A percentile compares a stretch with the other conserved stretches of the same genome.
These are phyloP conservation scores for Bungarus multicinctus DNA, from an alignment of 2,113 vertebrate species.

Conservation along the genomic window DNA sequence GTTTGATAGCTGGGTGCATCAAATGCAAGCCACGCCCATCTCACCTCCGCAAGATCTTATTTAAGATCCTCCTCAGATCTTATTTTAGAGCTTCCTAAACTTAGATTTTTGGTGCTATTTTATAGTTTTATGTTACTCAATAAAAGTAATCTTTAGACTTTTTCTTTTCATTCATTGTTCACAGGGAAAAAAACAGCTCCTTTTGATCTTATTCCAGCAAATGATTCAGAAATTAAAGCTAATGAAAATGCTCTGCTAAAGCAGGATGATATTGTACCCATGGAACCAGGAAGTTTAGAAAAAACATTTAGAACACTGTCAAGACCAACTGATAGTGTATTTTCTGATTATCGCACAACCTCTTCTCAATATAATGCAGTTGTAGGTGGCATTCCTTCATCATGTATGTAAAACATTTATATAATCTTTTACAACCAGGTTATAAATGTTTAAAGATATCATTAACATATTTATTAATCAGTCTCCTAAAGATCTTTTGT, in stretches of 20 bases:
- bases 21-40: too few relatives aligned
- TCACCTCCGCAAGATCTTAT: background rate
- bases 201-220: constrained; percentile 2
- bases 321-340: constrained; percentile 47
- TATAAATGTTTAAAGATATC: background rate
- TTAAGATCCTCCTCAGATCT: background rate
- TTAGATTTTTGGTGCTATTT: background rate
- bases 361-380: constrained; percentile 74
- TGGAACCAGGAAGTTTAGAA: constrained; percentile 63
- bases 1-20: too few relatives aligned
- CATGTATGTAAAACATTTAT: constrained; percentile 65
- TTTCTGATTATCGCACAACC: constrained; percentile 70
- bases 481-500: background rate
- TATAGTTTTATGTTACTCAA: background rate
- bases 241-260: constrained; percentile 50
- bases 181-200: constrained; percentile 51
- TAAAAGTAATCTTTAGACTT: background rate
- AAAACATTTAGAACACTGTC: constrained; percentile 65
- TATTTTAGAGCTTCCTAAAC: background rate
- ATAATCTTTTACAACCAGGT: background rate
- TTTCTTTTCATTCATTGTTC: constrained; percentile 9
- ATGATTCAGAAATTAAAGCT: constrained; percentile 14
- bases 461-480: background rate
- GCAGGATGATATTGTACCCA: constrained; percentile 68
- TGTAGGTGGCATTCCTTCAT: constrained; percentile 48